Evolutionary conservation across 1,140 invertebrate genomes (phyloP).

Genomic region (Drosophila azteca): DNA sequence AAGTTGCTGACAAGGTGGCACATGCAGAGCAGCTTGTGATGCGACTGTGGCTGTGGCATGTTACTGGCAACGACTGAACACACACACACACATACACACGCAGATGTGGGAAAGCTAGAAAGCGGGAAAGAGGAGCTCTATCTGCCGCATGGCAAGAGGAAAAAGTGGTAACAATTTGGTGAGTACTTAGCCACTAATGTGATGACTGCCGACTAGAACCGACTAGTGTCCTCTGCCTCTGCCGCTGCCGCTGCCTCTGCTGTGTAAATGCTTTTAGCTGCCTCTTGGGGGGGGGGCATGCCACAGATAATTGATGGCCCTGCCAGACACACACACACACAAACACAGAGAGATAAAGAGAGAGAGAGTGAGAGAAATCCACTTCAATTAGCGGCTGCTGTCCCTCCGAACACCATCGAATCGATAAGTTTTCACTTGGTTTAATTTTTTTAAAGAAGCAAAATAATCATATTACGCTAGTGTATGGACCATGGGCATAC

Average conservation of each 20-base stretch:
- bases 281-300: slow-evolving; percentile 18
- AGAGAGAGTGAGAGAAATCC: slow-evolving; percentile 36
- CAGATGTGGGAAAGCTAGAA: background rate
- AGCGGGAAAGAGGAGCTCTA: slow-evolving; percentile 2
- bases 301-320: slow-evolving; percentile 69
- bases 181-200: slow-evolving; percentile 62
- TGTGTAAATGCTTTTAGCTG: slow-evolving; percentile 62
- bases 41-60: slow-evolving; percentile 33
- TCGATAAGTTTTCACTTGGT: slow-evolving; percentile 69
- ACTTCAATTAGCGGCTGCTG: slow-evolving; percentile 70
- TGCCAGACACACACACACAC: slow-evolving; percentile 8
- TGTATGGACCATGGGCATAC: no score
- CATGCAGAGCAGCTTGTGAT: slow-evolving; percentile 36
- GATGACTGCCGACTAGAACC: slow-evolving; percentile 13
- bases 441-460: slow-evolving; percentile 67
- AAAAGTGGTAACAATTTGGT: slow-evolving; percentile 58
- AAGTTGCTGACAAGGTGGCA: slow-evolving; percentile 52
- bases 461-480: no score
- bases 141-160: background rate
- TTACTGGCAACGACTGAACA: slow-evolving; percentile 26
- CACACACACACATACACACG: no score
- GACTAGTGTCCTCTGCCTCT: no score
- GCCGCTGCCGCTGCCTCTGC: slow-evolving; percentile 10
- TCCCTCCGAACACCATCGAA: slow-evolving; percentile 31
- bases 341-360: background rate